phyloP scores from a whole-genome alignment of 2,113 vertebrate genomes.

The Cepphus grylle region DNA sequence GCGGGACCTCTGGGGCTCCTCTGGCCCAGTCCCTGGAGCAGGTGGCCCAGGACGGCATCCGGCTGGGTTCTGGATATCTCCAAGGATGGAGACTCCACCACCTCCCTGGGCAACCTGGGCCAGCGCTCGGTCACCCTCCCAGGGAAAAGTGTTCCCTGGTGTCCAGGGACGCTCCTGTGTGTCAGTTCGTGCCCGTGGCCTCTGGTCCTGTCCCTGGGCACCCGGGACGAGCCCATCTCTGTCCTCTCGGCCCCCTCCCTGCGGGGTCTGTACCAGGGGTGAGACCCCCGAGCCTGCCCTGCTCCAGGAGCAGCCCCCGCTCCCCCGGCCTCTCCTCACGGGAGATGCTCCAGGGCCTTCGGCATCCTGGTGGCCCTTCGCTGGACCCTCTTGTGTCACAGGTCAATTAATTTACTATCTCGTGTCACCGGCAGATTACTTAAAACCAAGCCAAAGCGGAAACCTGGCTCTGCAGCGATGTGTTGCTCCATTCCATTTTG shows the following conservation, averaged over 20 bases:
- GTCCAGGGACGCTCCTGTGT: background rate
- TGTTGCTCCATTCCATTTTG: background rate
- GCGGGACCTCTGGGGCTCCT: background rate
- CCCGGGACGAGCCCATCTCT: background rate
- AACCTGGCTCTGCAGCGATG: background rate
- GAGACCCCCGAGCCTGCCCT: background rate
- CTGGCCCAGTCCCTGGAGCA: background rate
- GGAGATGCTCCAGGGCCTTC: background rate
- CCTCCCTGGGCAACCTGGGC: background rate
- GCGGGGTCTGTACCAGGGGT: background rate
- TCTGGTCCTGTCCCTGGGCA: background rate
- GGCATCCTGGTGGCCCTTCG: background rate
- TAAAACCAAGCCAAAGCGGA: background rate
- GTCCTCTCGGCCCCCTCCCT: background rate
- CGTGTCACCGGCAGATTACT: background rate
- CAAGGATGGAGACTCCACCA: background rate
- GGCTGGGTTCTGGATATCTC: background rate
- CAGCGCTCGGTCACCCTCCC: background rate
- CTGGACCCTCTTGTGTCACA: background rate
- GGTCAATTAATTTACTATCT: background rate
- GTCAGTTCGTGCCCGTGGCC: background rate
- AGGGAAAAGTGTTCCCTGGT: too few relatives aligned
- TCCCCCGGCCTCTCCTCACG: background rate
- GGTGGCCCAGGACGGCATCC: background rate
- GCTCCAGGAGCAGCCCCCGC: background rate